Base-by-base conservation (phyloP, 2,113 vertebrate species). In the Labrus mixtus region DNA sequence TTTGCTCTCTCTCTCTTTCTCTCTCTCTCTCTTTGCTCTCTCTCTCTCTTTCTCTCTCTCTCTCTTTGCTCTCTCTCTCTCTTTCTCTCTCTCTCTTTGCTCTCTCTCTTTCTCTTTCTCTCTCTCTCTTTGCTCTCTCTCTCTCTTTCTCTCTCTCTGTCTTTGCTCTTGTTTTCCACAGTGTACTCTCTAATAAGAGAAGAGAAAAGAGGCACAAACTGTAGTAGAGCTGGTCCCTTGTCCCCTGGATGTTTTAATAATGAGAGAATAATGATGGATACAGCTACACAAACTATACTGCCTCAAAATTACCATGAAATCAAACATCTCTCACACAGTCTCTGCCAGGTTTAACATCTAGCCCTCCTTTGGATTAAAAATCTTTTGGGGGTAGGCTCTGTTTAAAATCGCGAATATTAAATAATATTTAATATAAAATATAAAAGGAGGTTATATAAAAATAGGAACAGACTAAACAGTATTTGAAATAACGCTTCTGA, bases 241-340 rank as follows among this genome's bases (percentile, higher is more conserved):
- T 78, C 61, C 55, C 56, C 53, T 10, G 37, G 15, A 75, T 82
- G 63, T 73, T 80, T 83, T 66, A 73, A 69, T 86, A 82, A 84
- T 67, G 53, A 77, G 37, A 17, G 33, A 59, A 68, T 83, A 64
- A 33, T 66, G 48, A 58, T 67, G 73, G 41, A 70, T 61, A 33
- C 17, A 67, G 61, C 20, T 48, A 54, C 56, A 45, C 50, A 39
- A 33, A 60, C 37, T 55, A 25, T 20, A 25, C 43, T 43, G 23
- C 8, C 33, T 55, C 43, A 57, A 57, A 73, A 82, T 57, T 10
- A 69, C 36, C 54, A 66, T 58, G 51, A 29, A 54, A 79, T 55
- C 36, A 53, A 56, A 39, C 23, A 33, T 60, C 33, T 50, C 15
- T 66, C 29, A 48, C 19, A 43, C 16, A 46, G n/a, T 45, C 41